Base-by-base conservation (phyloP, 1,140 invertebrate genomes). In the Cepaea nemoralis region DNA sequence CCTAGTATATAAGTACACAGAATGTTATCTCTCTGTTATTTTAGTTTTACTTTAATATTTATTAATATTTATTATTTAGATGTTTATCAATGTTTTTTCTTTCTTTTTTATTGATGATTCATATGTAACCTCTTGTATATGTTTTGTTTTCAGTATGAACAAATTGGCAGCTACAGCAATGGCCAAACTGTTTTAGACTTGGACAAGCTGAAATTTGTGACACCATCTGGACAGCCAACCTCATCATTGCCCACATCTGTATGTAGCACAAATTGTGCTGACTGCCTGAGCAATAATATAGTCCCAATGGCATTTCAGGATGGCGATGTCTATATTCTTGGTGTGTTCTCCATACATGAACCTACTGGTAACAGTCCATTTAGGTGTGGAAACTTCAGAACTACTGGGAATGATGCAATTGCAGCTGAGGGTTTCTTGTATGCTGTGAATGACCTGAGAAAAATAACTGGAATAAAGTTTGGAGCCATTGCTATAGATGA, bases 401-500 rank as follows among this genome's bases (percentile, higher is more conserved):
- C 75, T 63, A 63, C 83, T 39, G 79, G 84, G n/a, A 80, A 67
- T 16, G 88, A 88, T 67, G 82, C 85, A 0, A 67, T 90, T 19
- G 81, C 80, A 0, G 79, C 85, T 14, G 88, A 90, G 80, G 85
- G 86, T 0, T 89, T 90, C 75, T 76, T 89, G 0, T 81, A 86
- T 39, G 83, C 85, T 16, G 83, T 89, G 0, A 37, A 87, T 39
- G 71, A 87, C 19, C n/a, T 85, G 14, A 69, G 79, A 6, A 67
- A 77, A 0, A 63, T 33, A 8, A 87, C 88, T 0, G 81, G 81
- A 6, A 83, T 89, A 0, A 82, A 86, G 1, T 87, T 89, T 75
- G 88, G 89, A 24, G 88, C 86, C 1, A 76, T 90, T 24, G 85
- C 84, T 5, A 86, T 89, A 48, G 88, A 90, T 73, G 88, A 89